Evolutionary conservation across 23 tunicate genomes (phyloP).

Genomic region (Aplidium turbinatum): DNA sequence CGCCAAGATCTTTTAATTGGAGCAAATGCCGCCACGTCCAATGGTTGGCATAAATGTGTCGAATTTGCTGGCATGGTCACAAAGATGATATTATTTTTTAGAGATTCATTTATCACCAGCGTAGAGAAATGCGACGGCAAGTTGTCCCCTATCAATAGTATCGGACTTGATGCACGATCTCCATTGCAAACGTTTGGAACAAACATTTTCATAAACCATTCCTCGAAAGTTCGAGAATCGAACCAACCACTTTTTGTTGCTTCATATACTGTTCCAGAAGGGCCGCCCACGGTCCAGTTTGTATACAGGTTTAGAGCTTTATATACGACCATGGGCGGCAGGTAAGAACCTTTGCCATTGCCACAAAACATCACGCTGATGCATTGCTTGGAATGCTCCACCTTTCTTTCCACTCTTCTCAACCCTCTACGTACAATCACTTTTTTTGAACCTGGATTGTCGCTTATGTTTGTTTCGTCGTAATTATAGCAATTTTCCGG

Average conservation of each 20-base stretch:
- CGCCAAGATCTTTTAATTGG: slow-evolving; percentile 21
- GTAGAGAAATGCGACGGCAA: slow-evolving; percentile 18
- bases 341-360: background rate
- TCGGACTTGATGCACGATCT: background rate
- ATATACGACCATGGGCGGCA: slow-evolving; percentile 35
- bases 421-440: slow-evolving; percentile 16
- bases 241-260: slow-evolving; percentile 19
- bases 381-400: slow-evolving; percentile 13
- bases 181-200: background rate
- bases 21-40: slow-evolving; percentile 27
- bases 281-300: slow-evolving; percentile 26
- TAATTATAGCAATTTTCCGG: slow-evolving; percentile 12
- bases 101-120: slow-evolving; percentile 8
- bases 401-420: background rate
- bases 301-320: slow-evolving; percentile 9
- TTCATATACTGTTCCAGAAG: slow-evolving; percentile 21
- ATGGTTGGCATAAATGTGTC: slow-evolving; percentile 22
- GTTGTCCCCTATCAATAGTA: slow-evolving; percentile 16
- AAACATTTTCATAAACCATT: slow-evolving; percentile 12
- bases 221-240: slow-evolving; percentile 23
- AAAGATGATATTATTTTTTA: slow-evolving; percentile 14
- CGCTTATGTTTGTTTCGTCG: slow-evolving; percentile 21
- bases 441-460: slow-evolving; percentile 21
- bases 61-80: slow-evolving; percentile 25
- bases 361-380: slow-evolving; percentile 17